Conservation (phyloP, 2,113 vertebrate species). For the Thomomys bottae region DNA sequence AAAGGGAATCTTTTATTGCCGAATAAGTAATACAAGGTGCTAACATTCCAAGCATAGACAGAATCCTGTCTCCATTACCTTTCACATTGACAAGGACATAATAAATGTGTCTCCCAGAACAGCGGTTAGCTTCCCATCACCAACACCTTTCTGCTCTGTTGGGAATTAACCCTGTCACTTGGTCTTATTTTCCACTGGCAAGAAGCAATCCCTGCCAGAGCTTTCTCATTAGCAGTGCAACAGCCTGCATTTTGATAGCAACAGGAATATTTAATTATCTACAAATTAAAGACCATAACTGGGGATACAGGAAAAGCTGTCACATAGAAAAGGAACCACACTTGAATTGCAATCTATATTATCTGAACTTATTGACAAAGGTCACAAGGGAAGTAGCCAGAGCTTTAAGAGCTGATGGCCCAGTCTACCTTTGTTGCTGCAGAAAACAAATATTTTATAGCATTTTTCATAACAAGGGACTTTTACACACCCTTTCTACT, state of each 20-base stretch:
- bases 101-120: conserved; percentile 22
- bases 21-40: not conserved
- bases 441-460: not conserved
- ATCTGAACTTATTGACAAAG: not conserved
- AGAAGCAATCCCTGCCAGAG: conserved; percentile 21
- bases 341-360: not conserved
- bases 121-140: not conserved
- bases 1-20: not conserved
- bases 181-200: conserved; percentile 7
- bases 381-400: not conserved
- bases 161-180: conserved; percentile 65
- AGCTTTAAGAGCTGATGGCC: not conserved
- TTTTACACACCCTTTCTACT: not conserved
- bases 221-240: not conserved
- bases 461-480: not conserved
- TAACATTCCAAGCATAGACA: conserved; percentile 14
- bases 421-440: not conserved
- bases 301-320: not conserved
- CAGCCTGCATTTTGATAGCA: conserved; percentile 40
- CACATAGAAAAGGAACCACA: not conserved
- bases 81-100: not conserved
- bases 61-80: not conserved
- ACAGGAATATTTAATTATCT: conserved; percentile 56
- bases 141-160: conserved; percentile 38
- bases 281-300: not conserved